These are phyloP conservation scores for Enteromius afrohamiltoni DNA, from an alignment of 2,797 vertebrate genomes.

Conservation along the genomic window DNA sequence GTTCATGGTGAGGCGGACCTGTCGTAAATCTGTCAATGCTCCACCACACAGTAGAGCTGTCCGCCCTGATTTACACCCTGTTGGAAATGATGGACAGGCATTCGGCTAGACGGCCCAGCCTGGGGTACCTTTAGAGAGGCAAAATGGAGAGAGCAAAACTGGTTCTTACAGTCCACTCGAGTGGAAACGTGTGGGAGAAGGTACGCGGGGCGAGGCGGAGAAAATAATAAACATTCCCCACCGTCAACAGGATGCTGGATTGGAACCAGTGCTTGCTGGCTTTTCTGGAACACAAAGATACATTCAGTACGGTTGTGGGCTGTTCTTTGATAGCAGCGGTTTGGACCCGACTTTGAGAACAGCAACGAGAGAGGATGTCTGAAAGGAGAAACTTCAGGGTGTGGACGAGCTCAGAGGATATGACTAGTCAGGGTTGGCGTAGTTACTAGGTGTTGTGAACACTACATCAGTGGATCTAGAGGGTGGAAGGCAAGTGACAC, in stretches of 20 bases:
- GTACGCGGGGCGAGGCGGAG: not conserved
- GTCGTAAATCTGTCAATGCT: constrained; percentile 75
- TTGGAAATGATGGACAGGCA: constrained; percentile 70
- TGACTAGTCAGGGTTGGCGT: not conserved
- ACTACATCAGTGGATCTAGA: not conserved
- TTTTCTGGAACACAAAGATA: constrained; percentile 31
- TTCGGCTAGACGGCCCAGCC: constrained; percentile 55
- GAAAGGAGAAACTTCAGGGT: constrained; percentile 25
- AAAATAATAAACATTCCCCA: constrained; percentile 34
- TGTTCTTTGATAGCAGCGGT: constrained; percentile 18
- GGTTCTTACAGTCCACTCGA: constrained; percentile 62
- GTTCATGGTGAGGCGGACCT: constrained; percentile 71
- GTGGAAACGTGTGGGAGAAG: constrained; percentile 26
- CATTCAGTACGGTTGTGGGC: not conserved
- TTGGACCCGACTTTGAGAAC: constrained; percentile 19
- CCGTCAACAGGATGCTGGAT: constrained; percentile 35
- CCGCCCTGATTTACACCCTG: constrained; percentile 72
- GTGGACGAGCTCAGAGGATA: constrained; percentile 29
- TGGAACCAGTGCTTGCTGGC: not conserved
- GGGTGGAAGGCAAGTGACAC: not conserved
- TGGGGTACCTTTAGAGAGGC: constrained; percentile 48
- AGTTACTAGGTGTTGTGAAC: constrained; percentile 1
- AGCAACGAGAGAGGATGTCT: not conserved
- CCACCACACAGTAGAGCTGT: constrained; percentile 61
- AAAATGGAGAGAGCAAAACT: constrained; percentile 7